Evolutionary conservation across 2,113 vertebrate species (phyloP), one percentile per base, ranked within the genome.

Genomic region (Neodontobutis hainanensis): DNA sequence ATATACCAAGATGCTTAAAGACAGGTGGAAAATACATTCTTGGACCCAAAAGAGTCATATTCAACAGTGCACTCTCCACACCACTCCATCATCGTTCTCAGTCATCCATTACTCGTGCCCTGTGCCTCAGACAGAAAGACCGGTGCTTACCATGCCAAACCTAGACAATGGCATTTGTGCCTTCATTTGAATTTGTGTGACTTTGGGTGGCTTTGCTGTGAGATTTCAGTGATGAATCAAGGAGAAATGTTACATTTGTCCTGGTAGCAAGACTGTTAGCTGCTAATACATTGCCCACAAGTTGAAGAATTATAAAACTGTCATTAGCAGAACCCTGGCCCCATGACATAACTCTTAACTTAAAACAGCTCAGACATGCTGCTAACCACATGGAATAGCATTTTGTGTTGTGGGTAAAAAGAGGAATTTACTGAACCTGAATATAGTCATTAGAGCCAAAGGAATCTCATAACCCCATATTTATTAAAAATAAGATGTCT

Each of bases 391-490:
- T 42, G 62, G 57, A 82, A 81, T 63, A 44, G 19, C 45, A 46
- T 50, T 67, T 38, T 65, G 46, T 66, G 47, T 40, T 35, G 27
- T n/a, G 42, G 50, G 45, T 16, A 52, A 64, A 70, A 71, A 61
- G 51, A 69, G 68, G 72, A 79, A 81, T 77, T 83, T 75, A 77
- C 80, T 34, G 45, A 62, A 80, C 68, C 40, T 49, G 56, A 72
- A 79, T 73, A 67, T 73, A 73, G 3, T 16, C 8, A 2, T 79
- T 81, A 34, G 32, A 70, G 35, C n/a, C 32, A 2, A n/a, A 63
- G 67, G 81, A 75, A 78, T 84, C 71, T 16, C 6, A 14, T 61
- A 59, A 74, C 75, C 71, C 65, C 44, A 46, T 79, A 89, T 47
- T 60, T 87, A 71, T 38, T 49, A 70, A 72, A 79, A 27, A 40